Percentiles rank a stretch among this genome's conserved stretches.
phyloP scores from a whole-genome alignment of 2,888 invertebrate genomes.

The Athetis lepigone region DNA sequence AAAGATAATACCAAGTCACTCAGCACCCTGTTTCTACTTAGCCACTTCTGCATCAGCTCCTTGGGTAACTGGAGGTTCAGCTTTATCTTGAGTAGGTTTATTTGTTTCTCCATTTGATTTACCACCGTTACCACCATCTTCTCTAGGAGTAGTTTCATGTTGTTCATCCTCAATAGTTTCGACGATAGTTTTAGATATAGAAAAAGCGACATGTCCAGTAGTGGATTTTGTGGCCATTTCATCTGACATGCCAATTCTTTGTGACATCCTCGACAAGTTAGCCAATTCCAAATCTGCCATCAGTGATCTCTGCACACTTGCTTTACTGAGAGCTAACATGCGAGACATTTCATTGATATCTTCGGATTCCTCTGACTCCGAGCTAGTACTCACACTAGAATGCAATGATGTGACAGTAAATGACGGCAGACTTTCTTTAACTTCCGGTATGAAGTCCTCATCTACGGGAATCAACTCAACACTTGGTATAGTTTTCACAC shows the following conservation, averaged over 20 bases:
- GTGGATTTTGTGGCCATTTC: neutral
- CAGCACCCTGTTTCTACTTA: neutral
- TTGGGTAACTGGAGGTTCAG: neutral
- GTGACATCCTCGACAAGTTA: constrained; percentile 59
- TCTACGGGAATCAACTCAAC: constrained; percentile 73
- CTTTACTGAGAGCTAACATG: constrained; percentile 77
- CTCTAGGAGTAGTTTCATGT: constrained; percentile 27
- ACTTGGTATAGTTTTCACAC: constrained; percentile 83
- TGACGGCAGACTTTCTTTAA: constrained; percentile 80
- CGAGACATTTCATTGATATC: constrained; percentile 73
- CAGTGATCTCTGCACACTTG: constrained; percentile 83
- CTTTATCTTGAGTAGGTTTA: neutral
- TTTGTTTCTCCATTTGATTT: no score
- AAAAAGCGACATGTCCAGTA: no score
- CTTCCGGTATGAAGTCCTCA: constrained; percentile 64
- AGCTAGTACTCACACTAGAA: constrained; percentile 66
- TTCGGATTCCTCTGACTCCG: constrained; percentile 51
- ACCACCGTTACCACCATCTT: constrained; percentile 5
- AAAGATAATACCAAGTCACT: no score
- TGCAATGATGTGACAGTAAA: constrained; percentile 78
- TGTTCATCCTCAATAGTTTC: constrained; percentile 41
- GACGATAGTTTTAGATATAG: no score
- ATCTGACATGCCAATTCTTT: neutral
- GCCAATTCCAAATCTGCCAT: constrained; percentile 82
- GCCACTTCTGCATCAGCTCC: neutral